Evolutionary conservation across 2,797 vertebrate genomes (phyloP), one percentile per base, ranked within the genome.

Genomic region (Tapera naevia): DNA sequence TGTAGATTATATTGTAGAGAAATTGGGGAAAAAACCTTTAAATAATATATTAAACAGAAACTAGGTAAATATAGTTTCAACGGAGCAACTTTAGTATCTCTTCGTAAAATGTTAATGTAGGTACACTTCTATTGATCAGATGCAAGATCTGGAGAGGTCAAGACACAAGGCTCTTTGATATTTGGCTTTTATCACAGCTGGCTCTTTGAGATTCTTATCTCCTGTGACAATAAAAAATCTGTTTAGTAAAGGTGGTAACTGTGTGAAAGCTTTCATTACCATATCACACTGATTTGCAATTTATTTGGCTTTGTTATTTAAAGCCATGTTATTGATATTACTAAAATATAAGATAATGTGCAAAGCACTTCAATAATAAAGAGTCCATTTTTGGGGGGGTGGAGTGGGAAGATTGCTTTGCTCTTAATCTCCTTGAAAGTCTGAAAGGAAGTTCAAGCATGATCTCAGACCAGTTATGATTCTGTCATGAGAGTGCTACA

Each of bases 401-500:
- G n/a, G n/a, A n/a, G n/a, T n/a, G n/a, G n/a, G n/a, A 35, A 13
- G 46, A 64, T 80, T 95, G 11, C 37, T 66, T 53, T 94, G 28
- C 43, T 70, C 9, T 66, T 86, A 88, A 69, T 93, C 82, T 91
- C 11, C 54, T 65, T n/a, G n/a, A n/a, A n/a, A n/a, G n/a, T n/a
- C n/a, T n/a, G n/a, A n/a, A n/a, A n/a, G 45, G 64, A 91, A 84
- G 19, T 64, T 95, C 91, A 89, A 94, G 27, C 48, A 41, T 61
- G 13, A 84, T 83, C 64, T 92, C 35, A 45, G 57, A 91, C 23
- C 61, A 89, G 64, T 94, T 93, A 94, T 81, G 56, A 91, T 94
- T 96, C 70, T 96, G 70, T 90, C 61, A 72, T 45, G 10, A 80
- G 74, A 88, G 11, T 62, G 39, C 46, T 85, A 72, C 21, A 53